A percentile compares a stretch with the other conserved stretches of the same genome.
phyloP scores from a whole-genome alignment of 2,113 vertebrate genomes.

The Rhabdomys dilectus region DNA sequence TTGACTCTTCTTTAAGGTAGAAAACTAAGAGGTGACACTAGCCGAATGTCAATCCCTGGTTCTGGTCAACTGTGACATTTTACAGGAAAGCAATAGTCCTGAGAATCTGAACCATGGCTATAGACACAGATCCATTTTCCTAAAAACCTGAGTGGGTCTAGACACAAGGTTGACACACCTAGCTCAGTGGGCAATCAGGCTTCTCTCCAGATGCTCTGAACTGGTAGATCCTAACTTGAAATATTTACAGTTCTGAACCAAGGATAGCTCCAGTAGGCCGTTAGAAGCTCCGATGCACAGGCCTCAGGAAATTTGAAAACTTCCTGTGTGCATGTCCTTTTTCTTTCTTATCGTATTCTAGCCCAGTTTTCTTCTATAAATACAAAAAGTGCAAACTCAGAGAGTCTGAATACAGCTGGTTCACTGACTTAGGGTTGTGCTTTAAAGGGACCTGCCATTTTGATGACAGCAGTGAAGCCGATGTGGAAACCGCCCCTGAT shows the following conservation, averaged over 20 bases:
- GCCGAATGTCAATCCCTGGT: neutral
- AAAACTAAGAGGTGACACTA: neutral
- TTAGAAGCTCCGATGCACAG: constrained; percentile 48
- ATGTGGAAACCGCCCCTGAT: constrained; percentile 92
- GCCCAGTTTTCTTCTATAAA: neutral
- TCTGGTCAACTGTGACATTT: constrained; percentile 11
- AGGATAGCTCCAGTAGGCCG: constrained; percentile 85
- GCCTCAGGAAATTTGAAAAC: neutral
- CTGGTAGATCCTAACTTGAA: neutral
- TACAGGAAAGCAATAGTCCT: neutral
- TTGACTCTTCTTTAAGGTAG: neutral
- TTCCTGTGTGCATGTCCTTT: neutral
- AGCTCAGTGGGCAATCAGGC: neutral
- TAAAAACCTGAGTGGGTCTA: neutral
- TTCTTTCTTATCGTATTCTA: neutral
- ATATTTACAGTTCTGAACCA: constrained; percentile 89
- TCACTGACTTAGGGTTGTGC: constrained; percentile 57
- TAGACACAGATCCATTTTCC: neutral
- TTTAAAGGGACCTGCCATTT: constrained; percentile 91
- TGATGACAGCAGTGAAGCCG: constrained; percentile 93
- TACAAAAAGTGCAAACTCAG: neutral
- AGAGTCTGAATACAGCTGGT: neutral
- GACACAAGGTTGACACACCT: neutral
- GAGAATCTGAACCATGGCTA: neutral
- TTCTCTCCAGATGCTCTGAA: neutral